These are phyloP conservation scores for Coptodon bakossiorum DNA, from an alignment of 2,113 vertebrate species.

Conservation along the genomic window DNA sequence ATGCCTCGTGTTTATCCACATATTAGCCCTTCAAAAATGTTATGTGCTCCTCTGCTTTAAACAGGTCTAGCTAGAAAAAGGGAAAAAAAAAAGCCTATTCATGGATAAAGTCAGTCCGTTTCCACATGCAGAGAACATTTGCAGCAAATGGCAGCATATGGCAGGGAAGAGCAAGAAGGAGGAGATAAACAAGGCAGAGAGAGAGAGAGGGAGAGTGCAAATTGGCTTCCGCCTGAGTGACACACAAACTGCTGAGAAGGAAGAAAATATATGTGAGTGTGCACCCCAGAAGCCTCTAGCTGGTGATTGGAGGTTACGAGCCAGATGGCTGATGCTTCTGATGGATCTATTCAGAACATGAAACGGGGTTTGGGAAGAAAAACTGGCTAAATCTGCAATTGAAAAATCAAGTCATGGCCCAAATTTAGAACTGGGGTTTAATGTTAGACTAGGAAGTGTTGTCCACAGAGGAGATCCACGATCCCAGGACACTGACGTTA, in stretches of 20 bases:
- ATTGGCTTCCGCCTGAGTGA: constrained; percentile 11
- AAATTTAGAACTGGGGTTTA: background rate
- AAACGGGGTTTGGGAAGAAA: background rate
- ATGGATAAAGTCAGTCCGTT: background rate
- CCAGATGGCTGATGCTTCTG: constrained; percentile 32
- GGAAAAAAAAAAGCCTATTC: background rate
- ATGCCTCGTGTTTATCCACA: background rate
- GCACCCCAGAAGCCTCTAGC: background rate
- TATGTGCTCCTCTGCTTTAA: background rate
- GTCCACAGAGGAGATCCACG: background rate
- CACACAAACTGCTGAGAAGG: constrained; percentile 15
- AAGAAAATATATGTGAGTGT: constrained; percentile 6
- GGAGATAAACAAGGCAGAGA: background rate
- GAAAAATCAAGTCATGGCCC: constrained; percentile 3
- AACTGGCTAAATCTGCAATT: background rate
- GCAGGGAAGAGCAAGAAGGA: background rate
- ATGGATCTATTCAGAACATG: constrained; percentile 11
- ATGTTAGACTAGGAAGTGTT: background rate
- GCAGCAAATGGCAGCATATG: constrained; percentile 1
- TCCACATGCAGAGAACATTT: constrained; percentile 10
- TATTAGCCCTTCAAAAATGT: background rate
- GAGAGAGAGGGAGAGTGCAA: background rate
- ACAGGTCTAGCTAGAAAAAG: background rate
- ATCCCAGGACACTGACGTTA: background rate
- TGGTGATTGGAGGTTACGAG: constrained; percentile 20